These are phyloP conservation scores for Haliclona indistincta DNA, from an alignment of 37 sponge, comb jelly and placozoan species.

Conservation along the genomic window DNA sequence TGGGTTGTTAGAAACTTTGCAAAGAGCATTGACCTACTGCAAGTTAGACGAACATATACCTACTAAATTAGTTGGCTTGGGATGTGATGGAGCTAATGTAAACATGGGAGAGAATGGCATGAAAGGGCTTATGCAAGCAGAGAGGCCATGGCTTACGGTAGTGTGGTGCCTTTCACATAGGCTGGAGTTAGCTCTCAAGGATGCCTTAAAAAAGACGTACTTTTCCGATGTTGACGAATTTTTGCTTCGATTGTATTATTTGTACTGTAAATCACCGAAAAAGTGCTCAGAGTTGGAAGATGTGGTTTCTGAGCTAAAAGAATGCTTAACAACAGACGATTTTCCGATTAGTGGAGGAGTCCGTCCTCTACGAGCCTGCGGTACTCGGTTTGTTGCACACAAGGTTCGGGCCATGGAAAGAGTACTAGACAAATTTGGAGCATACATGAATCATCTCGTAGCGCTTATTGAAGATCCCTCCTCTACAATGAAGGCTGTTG, in stretches of 20 bases:
- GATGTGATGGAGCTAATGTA: slow-evolving; percentile 65
- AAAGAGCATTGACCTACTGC: no score
- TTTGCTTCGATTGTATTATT: slow-evolving; percentile 47
- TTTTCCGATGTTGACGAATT: slow-evolving; percentile 60
- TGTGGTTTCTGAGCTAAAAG: slow-evolving; percentile 42
- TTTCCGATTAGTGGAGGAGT: slow-evolving; percentile 50
- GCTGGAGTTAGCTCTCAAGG: slow-evolving; percentile 64
- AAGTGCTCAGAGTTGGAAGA: slow-evolving; percentile 63
- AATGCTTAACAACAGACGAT: slow-evolving; percentile 43
- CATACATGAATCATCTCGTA: slow-evolving; percentile 63
- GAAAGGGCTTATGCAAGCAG: slow-evolving; percentile 32
- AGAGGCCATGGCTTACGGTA: slow-evolving; percentile 51
- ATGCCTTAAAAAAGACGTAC: slow-evolving; percentile 45
- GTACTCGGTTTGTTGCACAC: slow-evolving; percentile 68
- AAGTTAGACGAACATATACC: no score
- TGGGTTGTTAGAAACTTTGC: slow-evolving; percentile 32
- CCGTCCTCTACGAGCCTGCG: slow-evolving; percentile 60
- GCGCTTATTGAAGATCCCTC: slow-evolving; percentile 45
- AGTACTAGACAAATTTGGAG: slow-evolving; percentile 57
- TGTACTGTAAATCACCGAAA: slow-evolving; percentile 68
- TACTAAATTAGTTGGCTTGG: slow-evolving; percentile 61
- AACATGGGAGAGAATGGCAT: slow-evolving; percentile 54
- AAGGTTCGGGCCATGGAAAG: slow-evolving; percentile 57
- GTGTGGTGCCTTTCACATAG: slow-evolving; percentile 73
- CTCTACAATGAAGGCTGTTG: slow-evolving; percentile 43